A percentile compares a stretch with the other conserved stretches of the same genome.
Conservation (phyloP, 1,140 invertebrate species). For the Nephotettix cincticeps region DNA sequence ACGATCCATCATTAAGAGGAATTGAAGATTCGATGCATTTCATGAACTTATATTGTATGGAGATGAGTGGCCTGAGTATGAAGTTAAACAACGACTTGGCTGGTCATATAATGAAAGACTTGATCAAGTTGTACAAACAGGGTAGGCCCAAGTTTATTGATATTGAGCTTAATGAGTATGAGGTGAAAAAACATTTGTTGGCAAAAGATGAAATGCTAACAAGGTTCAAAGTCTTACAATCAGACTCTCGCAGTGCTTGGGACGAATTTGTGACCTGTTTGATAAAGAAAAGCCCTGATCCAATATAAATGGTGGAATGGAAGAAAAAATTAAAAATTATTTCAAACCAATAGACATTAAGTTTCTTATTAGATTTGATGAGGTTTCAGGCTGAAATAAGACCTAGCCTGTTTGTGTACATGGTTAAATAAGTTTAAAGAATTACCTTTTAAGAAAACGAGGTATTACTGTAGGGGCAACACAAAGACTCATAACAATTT, state of each 20-base stretch:
- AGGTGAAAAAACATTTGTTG: background rate
- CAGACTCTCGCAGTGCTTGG: background rate
- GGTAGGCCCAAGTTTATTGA: constrained; percentile 1
- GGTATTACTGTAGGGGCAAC: too few relatives aligned
- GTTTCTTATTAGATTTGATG: too few relatives aligned
- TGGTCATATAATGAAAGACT: background rate
- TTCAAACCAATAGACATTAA: too few relatives aligned
- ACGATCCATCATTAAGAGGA: background rate
- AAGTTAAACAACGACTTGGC: background rate
- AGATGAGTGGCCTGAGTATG: background rate
- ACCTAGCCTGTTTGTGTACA: too few relatives aligned
- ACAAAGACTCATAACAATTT: too few relatives aligned
- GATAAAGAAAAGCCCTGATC: background rate
- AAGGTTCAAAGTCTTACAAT: background rate
- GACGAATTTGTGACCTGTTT: background rate
- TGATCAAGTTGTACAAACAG: background rate
- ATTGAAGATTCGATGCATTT: background rate
- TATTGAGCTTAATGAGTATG: background rate
- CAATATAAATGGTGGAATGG: too few relatives aligned
- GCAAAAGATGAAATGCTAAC: background rate
- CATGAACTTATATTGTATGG: constrained; percentile 10
- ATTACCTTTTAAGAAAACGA: too few relatives aligned
- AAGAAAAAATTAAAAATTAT: too few relatives aligned
- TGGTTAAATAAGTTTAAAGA: too few relatives aligned
- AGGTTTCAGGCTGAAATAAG: too few relatives aligned